phyloP scores from a whole-genome alignment of 2,113 vertebrate genomes.

The Cyprinodon brontotheroides region DNA sequence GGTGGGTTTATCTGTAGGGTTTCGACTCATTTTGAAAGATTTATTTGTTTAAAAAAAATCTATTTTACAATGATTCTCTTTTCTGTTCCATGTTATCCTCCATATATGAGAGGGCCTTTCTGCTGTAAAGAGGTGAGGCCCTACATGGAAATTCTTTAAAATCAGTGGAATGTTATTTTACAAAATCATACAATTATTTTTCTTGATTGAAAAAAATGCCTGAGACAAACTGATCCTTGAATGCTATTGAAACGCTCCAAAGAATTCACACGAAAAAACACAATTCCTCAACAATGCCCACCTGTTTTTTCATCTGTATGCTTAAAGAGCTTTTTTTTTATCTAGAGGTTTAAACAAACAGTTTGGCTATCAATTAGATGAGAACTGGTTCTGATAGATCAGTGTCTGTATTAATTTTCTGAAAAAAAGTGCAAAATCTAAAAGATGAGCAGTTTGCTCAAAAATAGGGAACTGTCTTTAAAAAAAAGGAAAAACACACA shows the following conservation, averaged over 20 bases:
- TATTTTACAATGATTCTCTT: too few species aligned
- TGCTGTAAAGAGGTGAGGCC: neutral
- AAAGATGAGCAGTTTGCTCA: neutral
- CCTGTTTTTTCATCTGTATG: neutral
- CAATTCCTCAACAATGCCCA: neutral
- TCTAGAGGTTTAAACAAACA: neutral
- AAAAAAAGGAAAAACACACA: neutral
- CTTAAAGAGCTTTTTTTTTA: neutral
- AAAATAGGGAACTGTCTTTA: neutral
- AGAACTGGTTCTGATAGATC: neutral
- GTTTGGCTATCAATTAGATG: too few species aligned
- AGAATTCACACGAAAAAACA: neutral
- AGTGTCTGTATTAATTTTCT: neutral
- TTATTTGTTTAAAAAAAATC: too few species aligned
- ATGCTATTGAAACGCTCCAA: neutral
- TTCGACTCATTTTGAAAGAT: too few species aligned
- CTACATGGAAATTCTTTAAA: too few species aligned
- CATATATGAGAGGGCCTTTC: neutral
- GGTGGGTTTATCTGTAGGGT: too few species aligned
- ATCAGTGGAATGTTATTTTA: too few species aligned
- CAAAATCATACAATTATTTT: too few species aligned
- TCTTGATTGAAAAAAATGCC: too few species aligned
- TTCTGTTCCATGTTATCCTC: too few species aligned
- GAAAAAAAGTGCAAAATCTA: neutral
- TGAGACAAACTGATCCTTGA: neutral